Evolutionary conservation across 35 echinoderm and acorn worm species (phyloP).

Genomic region (Nesometra sesokonis): DNA sequence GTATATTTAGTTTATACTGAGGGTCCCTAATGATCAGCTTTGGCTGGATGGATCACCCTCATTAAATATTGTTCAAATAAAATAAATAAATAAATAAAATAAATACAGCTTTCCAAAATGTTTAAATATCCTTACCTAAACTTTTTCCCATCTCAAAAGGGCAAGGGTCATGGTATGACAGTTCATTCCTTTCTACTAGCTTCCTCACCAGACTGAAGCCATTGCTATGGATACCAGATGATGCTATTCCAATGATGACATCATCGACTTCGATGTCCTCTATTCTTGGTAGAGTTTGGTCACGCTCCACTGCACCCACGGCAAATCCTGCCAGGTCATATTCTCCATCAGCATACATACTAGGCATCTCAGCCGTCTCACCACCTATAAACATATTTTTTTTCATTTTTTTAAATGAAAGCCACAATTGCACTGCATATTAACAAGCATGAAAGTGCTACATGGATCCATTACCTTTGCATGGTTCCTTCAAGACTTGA

Average conservation of each 20-base stretch:
- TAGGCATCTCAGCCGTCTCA: constrained; percentile 96
- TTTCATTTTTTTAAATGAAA: too few relatives aligned
- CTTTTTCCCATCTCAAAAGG: constrained; percentile 47
- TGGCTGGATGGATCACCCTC: too few relatives aligned
- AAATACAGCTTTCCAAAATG: background rate
- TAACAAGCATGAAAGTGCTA: too few relatives aligned
- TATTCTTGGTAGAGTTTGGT: constrained; percentile 38
- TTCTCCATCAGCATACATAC: constrained; percentile 62
- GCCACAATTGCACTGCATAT: too few relatives aligned
- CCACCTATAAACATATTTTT: constrained; percentile 39
- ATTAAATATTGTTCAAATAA: too few relatives aligned
- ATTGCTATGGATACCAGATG: constrained; percentile 97
- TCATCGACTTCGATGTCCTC: constrained; percentile 54
- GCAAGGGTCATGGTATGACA: constrained; percentile 37
- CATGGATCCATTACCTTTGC: too few relatives aligned
- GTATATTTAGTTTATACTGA: too few relatives aligned
- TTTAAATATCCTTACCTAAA: constrained; percentile 30
- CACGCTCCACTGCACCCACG: constrained; percentile 73
- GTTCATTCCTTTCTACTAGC: constrained; percentile 56
- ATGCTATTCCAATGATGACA: constrained; percentile 78
- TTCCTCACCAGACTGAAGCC: constrained; percentile 78
- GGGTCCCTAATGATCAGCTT: too few relatives aligned
- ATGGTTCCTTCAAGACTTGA: too few relatives aligned
- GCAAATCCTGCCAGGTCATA: constrained; percentile 92
- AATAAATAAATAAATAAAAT: too few relatives aligned